Conservation (phyloP, 2,797 vertebrate genomes). For the Darevskia mixta region DNA sequence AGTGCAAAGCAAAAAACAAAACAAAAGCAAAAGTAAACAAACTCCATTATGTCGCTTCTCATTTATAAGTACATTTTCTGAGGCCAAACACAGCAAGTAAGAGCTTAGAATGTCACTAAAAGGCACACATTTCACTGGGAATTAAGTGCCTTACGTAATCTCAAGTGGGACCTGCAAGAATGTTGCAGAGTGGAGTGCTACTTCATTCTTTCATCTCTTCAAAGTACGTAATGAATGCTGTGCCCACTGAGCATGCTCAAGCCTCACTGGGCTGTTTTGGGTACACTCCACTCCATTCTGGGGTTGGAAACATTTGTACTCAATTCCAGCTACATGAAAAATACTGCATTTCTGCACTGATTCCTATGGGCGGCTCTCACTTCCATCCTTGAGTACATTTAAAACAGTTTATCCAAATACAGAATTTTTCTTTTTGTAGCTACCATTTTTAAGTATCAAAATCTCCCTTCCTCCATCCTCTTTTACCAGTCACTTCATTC, state of each 20-base stretch:
- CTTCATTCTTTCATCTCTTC: not conserved
- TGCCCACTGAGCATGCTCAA: not conserved
- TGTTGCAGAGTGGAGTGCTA: not conserved
- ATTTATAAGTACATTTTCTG: not conserved
- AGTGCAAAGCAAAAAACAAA: not conserved
- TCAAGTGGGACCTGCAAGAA: not conserved
- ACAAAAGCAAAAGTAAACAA: not conserved
- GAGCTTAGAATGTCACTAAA: not conserved
- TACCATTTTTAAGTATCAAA: too few species aligned
- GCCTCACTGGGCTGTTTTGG: not conserved
- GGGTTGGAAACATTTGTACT: not conserved
- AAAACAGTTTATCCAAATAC: too few species aligned
- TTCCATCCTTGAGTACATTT: too few species aligned
- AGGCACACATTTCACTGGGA: not conserved
- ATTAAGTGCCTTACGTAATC: not conserved
- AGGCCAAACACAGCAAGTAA: not conserved
- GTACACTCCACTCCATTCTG: not conserved
- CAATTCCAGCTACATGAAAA: not conserved
- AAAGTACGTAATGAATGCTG: not conserved
- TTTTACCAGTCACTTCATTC: too few species aligned
- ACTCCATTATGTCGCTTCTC: not conserved
- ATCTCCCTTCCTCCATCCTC: too few species aligned
- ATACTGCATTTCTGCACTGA: too few species aligned
- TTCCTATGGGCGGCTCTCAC: too few species aligned
- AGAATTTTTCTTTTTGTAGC: too few species aligned